These are phyloP conservation scores for Sapayoa aenigma DNA, from an alignment of 2,113 vertebrate species.

Conservation along the genomic window DNA sequence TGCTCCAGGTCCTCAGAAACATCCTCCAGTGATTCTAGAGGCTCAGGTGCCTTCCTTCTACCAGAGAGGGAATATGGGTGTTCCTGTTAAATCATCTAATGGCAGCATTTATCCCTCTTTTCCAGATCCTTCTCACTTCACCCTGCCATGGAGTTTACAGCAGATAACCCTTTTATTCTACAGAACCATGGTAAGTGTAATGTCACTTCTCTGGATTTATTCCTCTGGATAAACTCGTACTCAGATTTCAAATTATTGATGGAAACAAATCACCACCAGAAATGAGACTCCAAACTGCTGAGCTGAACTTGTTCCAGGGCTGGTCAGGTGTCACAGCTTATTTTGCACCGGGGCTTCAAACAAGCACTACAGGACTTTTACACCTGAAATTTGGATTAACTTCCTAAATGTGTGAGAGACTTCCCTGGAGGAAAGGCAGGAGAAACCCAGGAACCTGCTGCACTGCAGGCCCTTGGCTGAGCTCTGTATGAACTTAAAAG, in stretches of 20 bases:
- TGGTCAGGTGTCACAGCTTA: not conserved
- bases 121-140: not conserved
- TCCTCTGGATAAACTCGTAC: not conserved
- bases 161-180: not conserved
- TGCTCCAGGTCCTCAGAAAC: not conserved
- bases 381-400: not conserved
- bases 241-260: not conserved
- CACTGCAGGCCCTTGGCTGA: not conserved
- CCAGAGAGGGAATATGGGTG: not conserved
- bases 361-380: not conserved
- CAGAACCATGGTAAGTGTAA: not conserved
- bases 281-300: not conserved
- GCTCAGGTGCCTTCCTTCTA: not conserved
- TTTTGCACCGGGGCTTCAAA: not conserved
- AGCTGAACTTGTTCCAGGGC: not conserved
- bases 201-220: not conserved
- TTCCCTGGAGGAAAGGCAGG: not conserved
- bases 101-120: not conserved
- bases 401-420: not conserved
- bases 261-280: not conserved
- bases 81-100: not conserved
- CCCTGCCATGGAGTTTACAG: not conserved
- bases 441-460: fast-evolving
- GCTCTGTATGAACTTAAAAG: not conserved
- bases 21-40: not conserved